phyloP scores from a whole-genome alignment of 2,113 vertebrate genomes.

The Myrmecobius fasciatus region DNA sequence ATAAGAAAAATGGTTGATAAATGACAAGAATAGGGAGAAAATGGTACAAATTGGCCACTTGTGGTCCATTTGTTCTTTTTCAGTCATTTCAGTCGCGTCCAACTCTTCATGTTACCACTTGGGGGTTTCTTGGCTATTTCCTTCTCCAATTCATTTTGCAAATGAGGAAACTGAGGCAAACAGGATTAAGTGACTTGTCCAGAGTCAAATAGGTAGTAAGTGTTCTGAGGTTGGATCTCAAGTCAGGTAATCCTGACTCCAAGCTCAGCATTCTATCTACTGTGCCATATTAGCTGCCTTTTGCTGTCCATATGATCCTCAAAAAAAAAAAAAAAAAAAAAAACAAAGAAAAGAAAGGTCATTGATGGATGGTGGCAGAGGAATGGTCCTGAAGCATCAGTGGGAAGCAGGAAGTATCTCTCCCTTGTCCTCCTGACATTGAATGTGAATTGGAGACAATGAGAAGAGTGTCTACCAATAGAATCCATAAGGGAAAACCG shows the following conservation, averaged over 20 bases:
- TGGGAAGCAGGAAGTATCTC: not conserved
- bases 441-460: too few species aligned
- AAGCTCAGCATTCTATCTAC: too few species aligned
- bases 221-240: too few species aligned
- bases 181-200: too few species aligned
- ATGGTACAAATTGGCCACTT: not conserved
- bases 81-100: too few species aligned
- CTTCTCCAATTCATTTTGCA: too few species aligned
- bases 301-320: not conserved
- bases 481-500: not conserved
- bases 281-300: not conserved
- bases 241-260: too few species aligned
- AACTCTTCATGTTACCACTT: too few species aligned
- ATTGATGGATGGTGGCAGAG: not conserved
- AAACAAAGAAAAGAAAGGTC: not conserved
- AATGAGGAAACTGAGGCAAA: too few species aligned
- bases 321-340: not conserved
- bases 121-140: too few species aligned
- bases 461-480: not conserved
- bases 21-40: not conserved
- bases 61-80: not conserved
- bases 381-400: not conserved
- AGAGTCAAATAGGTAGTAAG: too few species aligned
- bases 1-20: not conserved
- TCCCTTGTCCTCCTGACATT: not conserved